These are phyloP conservation scores for Tipula helvola DNA, from an alignment of 2,888 invertebrate genomes.

Conservation along the genomic window DNA sequence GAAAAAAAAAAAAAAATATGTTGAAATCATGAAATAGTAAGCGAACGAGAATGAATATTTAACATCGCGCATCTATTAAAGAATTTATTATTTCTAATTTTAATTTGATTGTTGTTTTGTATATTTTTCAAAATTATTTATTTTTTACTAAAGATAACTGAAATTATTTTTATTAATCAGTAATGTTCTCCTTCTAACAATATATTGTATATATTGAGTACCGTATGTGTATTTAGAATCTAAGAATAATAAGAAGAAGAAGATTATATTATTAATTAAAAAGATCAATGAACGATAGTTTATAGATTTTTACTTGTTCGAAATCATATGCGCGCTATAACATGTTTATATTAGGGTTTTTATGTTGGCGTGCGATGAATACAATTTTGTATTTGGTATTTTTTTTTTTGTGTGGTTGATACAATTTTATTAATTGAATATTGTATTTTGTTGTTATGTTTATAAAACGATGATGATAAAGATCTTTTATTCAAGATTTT, in stretches of 20 bases:
- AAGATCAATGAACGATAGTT: slow-evolving; percentile 7
- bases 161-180: neutral
- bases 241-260: neutral
- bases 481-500: neutral
- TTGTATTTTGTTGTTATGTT: neutral
- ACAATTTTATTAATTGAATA: neutral
- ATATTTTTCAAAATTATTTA: neutral
- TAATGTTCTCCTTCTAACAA: neutral
- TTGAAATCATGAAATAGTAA: neutral
- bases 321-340: neutral
- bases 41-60: neutral
- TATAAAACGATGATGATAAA: neutral
- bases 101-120: neutral
- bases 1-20: neutral
- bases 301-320: neutral
- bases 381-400: neutral
- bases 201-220: neutral
- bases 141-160: neutral
- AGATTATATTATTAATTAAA: neutral
- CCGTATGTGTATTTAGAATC: neutral
- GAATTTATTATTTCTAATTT: neutral
- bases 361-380: neutral
- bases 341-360: neutral
- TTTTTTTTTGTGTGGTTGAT: neutral
- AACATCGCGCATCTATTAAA: neutral